These are phyloP conservation scores for Apis laboriosa DNA, from an alignment of 1,140 invertebrate genomes.

Conservation along the genomic window DNA sequence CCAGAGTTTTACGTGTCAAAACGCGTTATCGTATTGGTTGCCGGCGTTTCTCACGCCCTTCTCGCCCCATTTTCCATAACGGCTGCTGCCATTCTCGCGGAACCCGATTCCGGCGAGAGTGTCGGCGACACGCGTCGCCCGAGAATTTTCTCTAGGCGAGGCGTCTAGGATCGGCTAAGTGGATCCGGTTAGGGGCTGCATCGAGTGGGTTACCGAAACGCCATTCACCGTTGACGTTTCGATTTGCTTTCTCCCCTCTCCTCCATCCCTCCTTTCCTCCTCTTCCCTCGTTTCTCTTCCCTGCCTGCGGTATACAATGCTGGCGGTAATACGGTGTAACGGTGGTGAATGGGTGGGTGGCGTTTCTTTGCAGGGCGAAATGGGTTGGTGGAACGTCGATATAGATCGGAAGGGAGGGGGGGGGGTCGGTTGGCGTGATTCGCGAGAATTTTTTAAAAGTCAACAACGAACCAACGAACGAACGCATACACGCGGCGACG, in stretches of 20 bases:
- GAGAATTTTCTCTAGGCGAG: conserved; percentile 17
- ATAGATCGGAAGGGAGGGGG: not conserved
- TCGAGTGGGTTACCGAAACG: conserved; percentile 38
- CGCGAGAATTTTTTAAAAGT: conserved; percentile 24
- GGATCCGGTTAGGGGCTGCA: conserved; percentile 35
- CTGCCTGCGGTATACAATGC: not conserved
- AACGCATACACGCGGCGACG: not conserved
- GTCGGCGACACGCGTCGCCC: conserved; percentile 49
- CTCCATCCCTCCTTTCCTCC: not conserved
- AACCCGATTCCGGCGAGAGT: conserved; percentile 1
- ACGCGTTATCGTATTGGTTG: conserved; percentile 61
- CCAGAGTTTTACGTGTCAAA: conserved; percentile 64
- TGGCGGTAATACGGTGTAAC: not conserved
- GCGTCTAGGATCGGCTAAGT: conserved; percentile 20
- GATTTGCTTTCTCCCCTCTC: conserved; percentile 36
- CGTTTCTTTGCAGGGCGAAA: not conserved
- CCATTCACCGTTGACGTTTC: conserved; percentile 36
- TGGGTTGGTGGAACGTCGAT: not conserved
- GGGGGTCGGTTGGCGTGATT: not conserved
- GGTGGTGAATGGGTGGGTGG: too few species aligned
- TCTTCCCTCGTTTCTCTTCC: not conserved
- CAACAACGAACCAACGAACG: not conserved
- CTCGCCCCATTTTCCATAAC: conserved; percentile 18
- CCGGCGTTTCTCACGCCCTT: conserved; percentile 39
- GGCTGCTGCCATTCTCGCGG: too few species aligned